Evolutionary conservation across 1,140 invertebrate genomes (phyloP).

Genomic region (Wiebesia pumilae): DNA sequence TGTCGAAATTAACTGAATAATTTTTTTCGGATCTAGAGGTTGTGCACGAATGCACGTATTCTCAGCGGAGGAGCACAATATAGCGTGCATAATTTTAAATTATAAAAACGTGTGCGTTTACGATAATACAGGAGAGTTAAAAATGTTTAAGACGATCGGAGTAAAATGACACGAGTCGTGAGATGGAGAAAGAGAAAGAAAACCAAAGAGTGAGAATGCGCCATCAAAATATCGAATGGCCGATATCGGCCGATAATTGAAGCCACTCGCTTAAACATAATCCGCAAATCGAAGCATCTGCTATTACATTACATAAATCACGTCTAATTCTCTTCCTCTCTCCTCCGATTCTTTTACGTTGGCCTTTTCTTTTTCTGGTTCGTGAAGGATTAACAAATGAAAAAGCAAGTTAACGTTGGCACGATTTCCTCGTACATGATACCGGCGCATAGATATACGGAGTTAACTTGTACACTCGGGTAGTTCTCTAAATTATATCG

Average conservation of each 20-base stretch:
- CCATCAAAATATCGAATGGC: conserved; percentile 62
- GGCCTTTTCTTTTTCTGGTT: not conserved
- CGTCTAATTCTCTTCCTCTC: conserved; percentile 39
- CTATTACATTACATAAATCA: conserved; percentile 59
- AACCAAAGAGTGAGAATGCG: conserved; percentile 34
- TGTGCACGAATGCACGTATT: too few species aligned
- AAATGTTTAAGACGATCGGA: not conserved
- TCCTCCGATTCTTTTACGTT: not conserved
- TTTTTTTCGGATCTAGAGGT: too few species aligned
- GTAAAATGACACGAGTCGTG: not conserved
- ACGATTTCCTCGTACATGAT: not conserved
- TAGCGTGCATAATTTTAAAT: too few species aligned
- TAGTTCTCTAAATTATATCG: not conserved
- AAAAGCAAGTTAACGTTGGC: not conserved
- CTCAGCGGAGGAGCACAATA: too few species aligned
- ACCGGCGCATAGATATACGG: not conserved
- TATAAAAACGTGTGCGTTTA: not conserved
- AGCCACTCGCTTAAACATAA: conserved; percentile 60
- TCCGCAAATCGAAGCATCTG: conserved; percentile 61
- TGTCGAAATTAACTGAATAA: too few species aligned
- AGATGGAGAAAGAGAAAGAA: not conserved
- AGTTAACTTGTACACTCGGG: not conserved
- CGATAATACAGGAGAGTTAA: not conserved
- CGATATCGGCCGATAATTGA: conserved; percentile 63
- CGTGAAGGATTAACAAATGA: conserved; percentile 21